Evolutionary conservation across 2,888 invertebrate genomes (phyloP), one percentile per base, ranked within the genome.

Genomic region (Rhingia rostrata): DNA sequence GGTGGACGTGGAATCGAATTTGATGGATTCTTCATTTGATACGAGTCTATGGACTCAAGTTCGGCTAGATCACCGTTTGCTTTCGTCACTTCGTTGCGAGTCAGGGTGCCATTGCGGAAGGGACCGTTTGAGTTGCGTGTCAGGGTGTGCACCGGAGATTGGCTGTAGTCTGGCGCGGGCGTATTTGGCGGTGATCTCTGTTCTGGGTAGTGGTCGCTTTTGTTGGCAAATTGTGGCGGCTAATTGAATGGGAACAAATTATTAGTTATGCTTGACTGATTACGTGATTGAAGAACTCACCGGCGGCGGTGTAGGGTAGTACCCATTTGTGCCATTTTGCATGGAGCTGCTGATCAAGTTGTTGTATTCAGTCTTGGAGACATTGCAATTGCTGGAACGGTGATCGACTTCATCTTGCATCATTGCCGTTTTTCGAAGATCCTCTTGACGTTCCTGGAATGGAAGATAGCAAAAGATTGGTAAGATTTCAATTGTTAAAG

Each of bases 1-100:
- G 95, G 95, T 6, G 95, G 95, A 88, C 94, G 94, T 49, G 94
- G 94, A 74, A 92, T 92, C 32, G 93, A 91, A 75, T 93, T 93
- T 4, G 93, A 92, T 32, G 94, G 94, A 88, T 94, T 94, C 86
- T 94, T 94, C 86, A 95, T 90, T 88, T 94, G 94, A 90, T 94
- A 95, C 4, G 95, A 95, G 90, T 96, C 95, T 87, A 96, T 91
- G 30, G 95, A 95, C 88, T 95, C 95, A 92, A 95, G 93, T 90
- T 96, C 96, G 9, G 94, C 95, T 41, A 93, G 93, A 81, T 84
- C 94, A 58, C 91, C 91, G 80, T 88, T 89, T 6, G 88, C 87
- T 80, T 90, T 91, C 73, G 88, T 87, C 9, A 86, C 78, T 87
- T 88, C 87, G 39, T 66, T 63, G 43, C 85, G 85, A 43, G 82